phyloP scores from a whole-genome alignment of 2,113 vertebrate species.

The Cariama cristata region DNA sequence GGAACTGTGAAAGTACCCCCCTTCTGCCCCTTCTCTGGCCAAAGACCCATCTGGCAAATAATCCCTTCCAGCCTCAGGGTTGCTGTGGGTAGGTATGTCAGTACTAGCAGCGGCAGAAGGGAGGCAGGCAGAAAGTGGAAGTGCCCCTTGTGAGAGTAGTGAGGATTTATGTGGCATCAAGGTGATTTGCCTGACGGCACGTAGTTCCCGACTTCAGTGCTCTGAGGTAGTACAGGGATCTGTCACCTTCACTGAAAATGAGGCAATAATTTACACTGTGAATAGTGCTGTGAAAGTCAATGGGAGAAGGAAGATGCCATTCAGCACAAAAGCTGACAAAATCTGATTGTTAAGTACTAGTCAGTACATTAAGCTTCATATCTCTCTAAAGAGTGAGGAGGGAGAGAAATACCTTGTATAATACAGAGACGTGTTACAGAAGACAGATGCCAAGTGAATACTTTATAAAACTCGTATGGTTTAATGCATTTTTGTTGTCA shows the following conservation, averaged over 20 bases:
- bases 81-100: fast-evolving
- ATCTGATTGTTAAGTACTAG: constrained; percentile 32
- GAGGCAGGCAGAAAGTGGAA: not conserved
- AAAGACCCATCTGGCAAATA: fast-evolving
- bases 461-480: not conserved
- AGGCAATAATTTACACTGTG: not conserved
- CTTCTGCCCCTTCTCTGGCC: not conserved
- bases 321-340: constrained; percentile 55
- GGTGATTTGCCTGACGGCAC: not conserved
- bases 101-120: not conserved
- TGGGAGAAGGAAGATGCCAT: not conserved
- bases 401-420: not conserved
- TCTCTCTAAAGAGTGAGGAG: constrained; percentile 15
- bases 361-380: constrained; percentile 21
- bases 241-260: not conserved
- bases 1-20: too few species aligned
- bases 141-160: not conserved
- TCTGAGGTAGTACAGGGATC: not conserved
- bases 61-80: not conserved
- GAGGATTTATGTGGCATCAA: not conserved
- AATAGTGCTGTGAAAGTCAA: not conserved
- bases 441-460: constrained; percentile 20
- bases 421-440: not conserved
- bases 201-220: not conserved
- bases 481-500: constrained; percentile 13